Evolutionary conservation across 2,797 vertebrate species (phyloP).

Genomic region (Enteromius thamalakanensis): DNA sequence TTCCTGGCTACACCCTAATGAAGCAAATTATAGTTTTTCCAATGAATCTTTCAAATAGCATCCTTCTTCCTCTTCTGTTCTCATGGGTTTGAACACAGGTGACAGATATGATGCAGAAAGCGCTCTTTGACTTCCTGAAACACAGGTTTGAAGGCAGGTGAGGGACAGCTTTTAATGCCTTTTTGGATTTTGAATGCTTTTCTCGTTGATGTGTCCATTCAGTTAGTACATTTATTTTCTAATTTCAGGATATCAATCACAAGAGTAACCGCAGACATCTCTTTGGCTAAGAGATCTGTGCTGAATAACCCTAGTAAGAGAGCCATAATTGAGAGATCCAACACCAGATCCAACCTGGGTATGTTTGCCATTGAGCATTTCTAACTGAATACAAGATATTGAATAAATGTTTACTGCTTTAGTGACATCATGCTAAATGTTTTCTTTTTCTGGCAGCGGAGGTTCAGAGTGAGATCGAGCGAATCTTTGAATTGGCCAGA

Average conservation of each 20-base stretch:
- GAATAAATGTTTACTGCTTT: background rate
- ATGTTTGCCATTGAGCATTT: slow-evolving; percentile 50
- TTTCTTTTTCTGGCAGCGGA: slow-evolving; percentile 80
- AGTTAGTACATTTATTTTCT: slow-evolving; percentile 15
- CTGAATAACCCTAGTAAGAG: slow-evolving; percentile 99
- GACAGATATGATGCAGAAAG: slow-evolving; percentile 99
- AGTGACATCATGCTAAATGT: background rate
- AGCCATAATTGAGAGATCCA: slow-evolving; percentile 97
- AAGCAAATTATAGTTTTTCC: background rate
- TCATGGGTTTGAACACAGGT: slow-evolving; percentile 79
- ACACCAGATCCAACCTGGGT: slow-evolving; percentile 97
- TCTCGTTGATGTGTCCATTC: background rate
- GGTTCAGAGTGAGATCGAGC: slow-evolving; percentile 97
- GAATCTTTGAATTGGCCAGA: slow-evolving; percentile 96
- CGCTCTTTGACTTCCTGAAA: slow-evolving; percentile 99
- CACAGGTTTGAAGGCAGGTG: slow-evolving; percentile 99
- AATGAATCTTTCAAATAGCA: slow-evolving; percentile 33
- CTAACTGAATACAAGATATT: background rate
- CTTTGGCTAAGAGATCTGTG: slow-evolving; percentile 97
- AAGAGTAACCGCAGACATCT: slow-evolving; percentile 98
- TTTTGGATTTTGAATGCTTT: background rate
- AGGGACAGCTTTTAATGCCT: slow-evolving; percentile 65
- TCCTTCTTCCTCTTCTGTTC: slow-evolving; percentile 59
- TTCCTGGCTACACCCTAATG: background rate
- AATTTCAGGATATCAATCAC: slow-evolving; percentile 95